Evolutionary conservation across 2,797 vertebrate genomes (phyloP).

Genomic region (Schizopygopsis malacanthus): DNA sequence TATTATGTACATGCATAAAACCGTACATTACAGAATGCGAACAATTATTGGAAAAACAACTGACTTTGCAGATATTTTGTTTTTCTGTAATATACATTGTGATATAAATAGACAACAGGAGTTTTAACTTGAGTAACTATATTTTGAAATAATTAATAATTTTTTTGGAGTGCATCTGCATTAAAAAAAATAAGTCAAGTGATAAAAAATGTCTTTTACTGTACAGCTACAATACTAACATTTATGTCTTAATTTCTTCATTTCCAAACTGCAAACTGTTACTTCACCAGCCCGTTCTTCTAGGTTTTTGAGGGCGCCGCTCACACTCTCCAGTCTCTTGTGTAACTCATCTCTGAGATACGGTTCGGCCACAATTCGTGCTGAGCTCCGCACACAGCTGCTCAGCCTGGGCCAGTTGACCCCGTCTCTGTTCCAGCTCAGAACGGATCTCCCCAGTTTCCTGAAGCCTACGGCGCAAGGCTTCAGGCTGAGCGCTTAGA

Average conservation of each 20-base stretch:
- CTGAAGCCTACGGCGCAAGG: slow-evolving; percentile 89
- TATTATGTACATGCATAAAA: too few relatives aligned
- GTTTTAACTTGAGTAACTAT: not conserved
- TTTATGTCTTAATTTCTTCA: not conserved
- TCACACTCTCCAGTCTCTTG: slow-evolving; percentile 91
- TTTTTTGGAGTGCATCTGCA: not conserved
- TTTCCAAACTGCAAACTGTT: slow-evolving; percentile 2
- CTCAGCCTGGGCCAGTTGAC: slow-evolving; percentile 86
- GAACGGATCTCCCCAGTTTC: slow-evolving; percentile 95
- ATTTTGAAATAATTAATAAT: not conserved
- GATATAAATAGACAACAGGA: too few relatives aligned
- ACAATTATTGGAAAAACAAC: not conserved
- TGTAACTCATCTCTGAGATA: slow-evolving; percentile 95
- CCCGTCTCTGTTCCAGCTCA: slow-evolving; percentile 86
- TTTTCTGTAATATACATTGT: slow-evolving; percentile 34
- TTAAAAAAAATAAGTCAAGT: not conserved
- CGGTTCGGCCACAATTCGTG: slow-evolving; percentile 89
- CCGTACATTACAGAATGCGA: too few relatives aligned
- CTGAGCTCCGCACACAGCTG: slow-evolving; percentile 88
- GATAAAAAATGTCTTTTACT: not conserved
- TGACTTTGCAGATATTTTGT: not conserved
- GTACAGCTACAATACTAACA: not conserved
- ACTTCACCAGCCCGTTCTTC: slow-evolving; percentile 93
- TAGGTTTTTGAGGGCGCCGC: slow-evolving; percentile 87
- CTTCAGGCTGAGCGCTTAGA: slow-evolving; percentile 91